Percentiles rank a stretch among this genome's conserved stretches.
These are phyloP conservation scores for Trisateles emortualis DNA, from an alignment of 2,888 invertebrate genomes.

Conservation along the genomic window DNA sequence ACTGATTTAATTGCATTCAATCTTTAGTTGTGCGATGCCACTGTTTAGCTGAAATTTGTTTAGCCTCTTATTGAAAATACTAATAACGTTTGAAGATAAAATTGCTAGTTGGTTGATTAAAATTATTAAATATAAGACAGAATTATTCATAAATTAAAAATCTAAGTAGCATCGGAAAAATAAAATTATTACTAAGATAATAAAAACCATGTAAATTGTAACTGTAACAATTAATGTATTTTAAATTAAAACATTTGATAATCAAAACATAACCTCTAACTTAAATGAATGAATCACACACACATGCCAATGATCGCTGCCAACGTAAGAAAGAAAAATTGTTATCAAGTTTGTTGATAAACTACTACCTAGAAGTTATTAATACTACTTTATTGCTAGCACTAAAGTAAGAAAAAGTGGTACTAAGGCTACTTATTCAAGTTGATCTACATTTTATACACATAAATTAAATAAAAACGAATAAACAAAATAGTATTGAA, in stretches of 20 bases:
- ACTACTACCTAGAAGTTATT: background rate
- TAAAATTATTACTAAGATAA: too few relatives aligned
- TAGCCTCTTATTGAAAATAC: too few relatives aligned
- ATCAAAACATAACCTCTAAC: slow-evolving; percentile 60
- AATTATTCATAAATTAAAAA: too few relatives aligned
- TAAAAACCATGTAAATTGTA: too few relatives aligned
- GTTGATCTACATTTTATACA: background rate
- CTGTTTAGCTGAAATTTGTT: too few relatives aligned
- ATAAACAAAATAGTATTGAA: slow-evolving; percentile 11
- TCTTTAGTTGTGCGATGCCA: too few relatives aligned
- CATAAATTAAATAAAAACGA: slow-evolving; percentile 6
- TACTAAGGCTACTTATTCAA: background rate
- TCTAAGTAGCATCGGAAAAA: too few relatives aligned
- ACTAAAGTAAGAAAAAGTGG: background rate
- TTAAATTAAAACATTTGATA: background rate
- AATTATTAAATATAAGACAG: too few relatives aligned
- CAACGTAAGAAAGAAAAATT: slow-evolving; percentile 52
- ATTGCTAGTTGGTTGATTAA: too few relatives aligned
- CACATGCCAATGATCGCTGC: slow-evolving; percentile 40
- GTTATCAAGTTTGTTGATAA: slow-evolving; percentile 29
- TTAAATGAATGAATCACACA: slow-evolving; percentile 54
- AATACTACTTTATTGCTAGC: background rate
- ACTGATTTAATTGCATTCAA: too few relatives aligned
- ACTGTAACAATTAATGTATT: too few relatives aligned
- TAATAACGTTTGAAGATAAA: too few relatives aligned